A percentile compares a stretch with the other conserved stretches of the same genome.
These are phyloP conservation scores for Sebastiscus tertius DNA, from an alignment of 2,797 vertebrate species.

Conservation along the genomic window DNA sequence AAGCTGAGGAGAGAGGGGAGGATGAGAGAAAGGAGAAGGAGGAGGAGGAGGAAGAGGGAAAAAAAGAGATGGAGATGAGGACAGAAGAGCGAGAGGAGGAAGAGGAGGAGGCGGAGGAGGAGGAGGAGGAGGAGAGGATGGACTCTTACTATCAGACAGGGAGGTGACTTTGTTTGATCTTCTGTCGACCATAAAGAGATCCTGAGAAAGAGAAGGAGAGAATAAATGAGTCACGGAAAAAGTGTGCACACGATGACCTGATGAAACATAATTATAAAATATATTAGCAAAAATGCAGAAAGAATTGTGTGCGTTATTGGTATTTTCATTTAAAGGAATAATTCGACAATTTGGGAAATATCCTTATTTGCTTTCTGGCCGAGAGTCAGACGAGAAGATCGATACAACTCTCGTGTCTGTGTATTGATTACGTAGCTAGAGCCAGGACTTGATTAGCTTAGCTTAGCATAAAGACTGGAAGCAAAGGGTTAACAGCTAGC, in stretches of 20 bases:
- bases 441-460: neutral
- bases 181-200: conserved; percentile 84
- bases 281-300: too few relatives aligned
- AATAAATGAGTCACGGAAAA: neutral
- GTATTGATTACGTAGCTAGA: neutral
- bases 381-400: neutral
- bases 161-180: conserved; percentile 72
- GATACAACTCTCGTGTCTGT: neutral
- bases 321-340: neutral
- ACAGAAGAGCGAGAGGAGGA: conserved; percentile 4
- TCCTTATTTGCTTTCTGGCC: neutral
- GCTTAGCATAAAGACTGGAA: neutral
- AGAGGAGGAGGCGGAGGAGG: neutral
- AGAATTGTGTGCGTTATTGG: too few relatives aligned
- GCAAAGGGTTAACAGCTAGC: neutral
- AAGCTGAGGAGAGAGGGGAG: neutral
- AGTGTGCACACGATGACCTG: neutral
- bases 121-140: conserved; percentile 44
- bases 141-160: conserved; percentile 80
- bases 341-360: neutral
- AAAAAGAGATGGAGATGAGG: conserved; percentile 6
- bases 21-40: neutral
- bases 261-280: neutral
- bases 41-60: neutral
- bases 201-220: conserved; percentile 63